Base-by-base conservation (phyloP, 2,888 invertebrate genomes). In the Peribatodes rhomboidaria region DNA sequence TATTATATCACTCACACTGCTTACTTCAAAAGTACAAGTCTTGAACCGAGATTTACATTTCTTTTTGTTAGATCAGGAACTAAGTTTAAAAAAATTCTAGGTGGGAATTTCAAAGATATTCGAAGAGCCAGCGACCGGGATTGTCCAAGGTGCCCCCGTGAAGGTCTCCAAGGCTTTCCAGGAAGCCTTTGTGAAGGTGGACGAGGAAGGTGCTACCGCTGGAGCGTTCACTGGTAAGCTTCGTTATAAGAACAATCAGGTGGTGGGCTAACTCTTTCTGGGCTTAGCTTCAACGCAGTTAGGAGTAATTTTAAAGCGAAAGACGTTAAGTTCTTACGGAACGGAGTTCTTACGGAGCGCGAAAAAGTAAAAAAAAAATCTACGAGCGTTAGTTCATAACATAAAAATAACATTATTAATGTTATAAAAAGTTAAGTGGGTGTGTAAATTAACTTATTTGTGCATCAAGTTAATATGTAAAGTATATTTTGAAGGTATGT, bases 181-280 rank as follows among this genome's bases (percentile, higher is more conserved):
- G 79, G 97, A 97, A 82, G 96, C 97, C 3, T 96, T 96, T 78
- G 95, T 98, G 71, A 96, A 96, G 78, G 96, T 97, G 0, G 96
- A 97, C 81, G 97, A 98, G 82, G 96, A 97, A 81, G 97, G 98
- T 1, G 96, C 96, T 33, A 97, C 97, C 74, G 96, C 96, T 13
- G 95, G 97, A 47, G 96, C 97, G 31, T 96, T 96, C 37, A 97
- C 97, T 71, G 96, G 86, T 86, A 71, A 68, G 68, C 75, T 22
- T 13, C 10, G 13, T 20, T 8, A 4, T 41, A 20, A 42, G 6
- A 33, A n/a, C 27, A 27, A 4, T 4, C 7, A 14, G 58, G 50
- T 60, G 27, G 41, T 7, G 41, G 58, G 14, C 39, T 22, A 20
- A 14, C 39, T 39, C 39, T 41, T 39, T 53, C 39, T 41, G 39